Conservation (phyloP, 1,140 invertebrate species). For the Hylaeus volcanicus region DNA sequence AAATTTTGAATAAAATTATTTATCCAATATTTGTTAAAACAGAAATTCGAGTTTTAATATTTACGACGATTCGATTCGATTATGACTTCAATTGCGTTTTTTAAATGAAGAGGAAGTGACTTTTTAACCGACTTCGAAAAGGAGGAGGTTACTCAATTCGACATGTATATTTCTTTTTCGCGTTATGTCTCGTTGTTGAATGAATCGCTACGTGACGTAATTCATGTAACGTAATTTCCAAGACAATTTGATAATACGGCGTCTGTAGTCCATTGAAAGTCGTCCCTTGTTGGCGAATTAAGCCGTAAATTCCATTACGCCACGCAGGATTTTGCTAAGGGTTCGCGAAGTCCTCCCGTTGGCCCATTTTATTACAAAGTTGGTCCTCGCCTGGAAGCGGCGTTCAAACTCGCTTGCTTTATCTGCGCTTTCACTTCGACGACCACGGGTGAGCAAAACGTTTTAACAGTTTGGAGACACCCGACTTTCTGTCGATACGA, state of each 20-base stretch:
- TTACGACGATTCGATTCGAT: too few species aligned
- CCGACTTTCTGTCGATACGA: conserved; percentile 57
- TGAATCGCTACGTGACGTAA: background rate
- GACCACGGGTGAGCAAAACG: conserved; percentile 24
- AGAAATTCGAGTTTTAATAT: too few species aligned
- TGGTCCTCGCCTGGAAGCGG: conserved; percentile 8
- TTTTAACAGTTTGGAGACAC: conserved; percentile 52
- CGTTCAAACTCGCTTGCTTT: conserved; percentile 48
- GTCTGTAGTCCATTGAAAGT: background rate
- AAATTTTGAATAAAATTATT: too few species aligned
- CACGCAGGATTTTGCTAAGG: conserved; percentile 13
- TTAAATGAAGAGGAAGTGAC: too few species aligned
- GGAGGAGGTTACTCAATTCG: too few species aligned
- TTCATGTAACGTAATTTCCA: conserved; percentile 1
- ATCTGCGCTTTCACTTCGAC: conserved; percentile 54
- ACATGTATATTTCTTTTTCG: too few species aligned
- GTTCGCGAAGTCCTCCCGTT: background rate
- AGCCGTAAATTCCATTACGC: conserved; percentile 18
- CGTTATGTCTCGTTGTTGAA: background rate
- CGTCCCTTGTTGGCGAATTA: conserved; percentile 10
- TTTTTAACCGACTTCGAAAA: too few species aligned
- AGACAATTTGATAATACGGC: background rate
- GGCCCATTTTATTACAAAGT: conserved; percentile 20
- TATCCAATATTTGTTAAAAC: too few species aligned
- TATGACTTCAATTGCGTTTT: too few species aligned